phyloP scores from a whole-genome alignment of 2,888 invertebrate genomes.

The Drosophila neotestacea region DNA sequence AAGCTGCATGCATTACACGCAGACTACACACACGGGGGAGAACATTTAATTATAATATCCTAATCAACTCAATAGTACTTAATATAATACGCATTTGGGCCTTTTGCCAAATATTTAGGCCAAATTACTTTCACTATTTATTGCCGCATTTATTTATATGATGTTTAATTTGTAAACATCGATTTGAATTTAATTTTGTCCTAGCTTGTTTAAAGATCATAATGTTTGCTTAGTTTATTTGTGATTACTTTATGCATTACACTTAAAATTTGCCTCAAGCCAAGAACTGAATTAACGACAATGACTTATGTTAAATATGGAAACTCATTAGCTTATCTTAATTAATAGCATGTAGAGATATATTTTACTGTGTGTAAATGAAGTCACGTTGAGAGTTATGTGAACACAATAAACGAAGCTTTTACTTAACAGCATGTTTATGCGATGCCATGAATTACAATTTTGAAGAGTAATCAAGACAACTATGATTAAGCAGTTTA shows the following conservation, averaged over 20 bases:
- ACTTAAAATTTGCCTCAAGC: neutral
- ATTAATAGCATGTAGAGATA: neutral
- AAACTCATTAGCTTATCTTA: neutral
- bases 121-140: neutral
- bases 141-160: neutral
- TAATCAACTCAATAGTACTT: constrained; percentile 2
- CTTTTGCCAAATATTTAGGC: neutral
- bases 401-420: neutral
- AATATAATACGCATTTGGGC: neutral
- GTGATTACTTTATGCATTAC: neutral
- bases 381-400: neutral
- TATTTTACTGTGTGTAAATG: neutral
- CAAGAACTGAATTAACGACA: neutral
- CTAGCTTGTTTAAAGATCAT: neutral
- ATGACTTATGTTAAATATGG: neutral
- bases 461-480: neutral
- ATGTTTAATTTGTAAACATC: neutral
- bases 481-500: neutral
- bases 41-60: constrained; percentile 14
- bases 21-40: constrained; percentile 4
- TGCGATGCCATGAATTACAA: neutral
- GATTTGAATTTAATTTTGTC: neutral
- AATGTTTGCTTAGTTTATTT: neutral
- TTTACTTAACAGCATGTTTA: neutral
- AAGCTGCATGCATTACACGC: neutral